Percentiles rank a stretch among this genome's conserved stretches.
Conservation (phyloP, 92 coral and sea anemone species). For the Zoanthus gigantus region DNA sequence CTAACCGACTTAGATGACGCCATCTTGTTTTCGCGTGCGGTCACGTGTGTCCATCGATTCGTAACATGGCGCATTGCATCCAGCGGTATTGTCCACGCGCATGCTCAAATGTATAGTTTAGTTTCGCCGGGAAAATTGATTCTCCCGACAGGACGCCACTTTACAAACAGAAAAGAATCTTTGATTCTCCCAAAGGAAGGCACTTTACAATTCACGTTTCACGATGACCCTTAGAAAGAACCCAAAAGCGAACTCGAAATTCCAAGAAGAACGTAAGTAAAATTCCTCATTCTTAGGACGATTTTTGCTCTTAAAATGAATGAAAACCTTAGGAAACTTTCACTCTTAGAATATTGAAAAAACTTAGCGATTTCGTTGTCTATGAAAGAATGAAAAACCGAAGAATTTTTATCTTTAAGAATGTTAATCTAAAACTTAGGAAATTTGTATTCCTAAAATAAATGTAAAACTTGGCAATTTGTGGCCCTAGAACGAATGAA, state of each 20-base stretch:
- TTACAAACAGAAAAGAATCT: too few species aligned
- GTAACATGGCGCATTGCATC: background rate
- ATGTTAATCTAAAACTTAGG: background rate
- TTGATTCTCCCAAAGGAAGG: too few species aligned
- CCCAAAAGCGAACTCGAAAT: constrained; percentile 20
- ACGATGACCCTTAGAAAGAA: constrained; percentile 6
- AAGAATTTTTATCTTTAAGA: constrained; percentile 3
- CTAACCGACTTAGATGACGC: constrained; percentile 1
- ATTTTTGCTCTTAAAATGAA: constrained; percentile 10
- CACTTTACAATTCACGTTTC: background rate
- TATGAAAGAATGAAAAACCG: constrained; percentile 3
- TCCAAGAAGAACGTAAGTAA: constrained; percentile 23
- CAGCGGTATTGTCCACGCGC: background rate
- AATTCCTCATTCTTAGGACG: background rate
- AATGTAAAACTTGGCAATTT: constrained; percentile 2
- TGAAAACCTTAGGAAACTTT: background rate
- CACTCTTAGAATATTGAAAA: background rate
- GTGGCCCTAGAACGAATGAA: background rate
- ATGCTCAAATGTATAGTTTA: constrained; percentile 5
- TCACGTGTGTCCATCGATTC: background rate
- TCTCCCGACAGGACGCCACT: background rate
- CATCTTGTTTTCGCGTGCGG: constrained; percentile 8
- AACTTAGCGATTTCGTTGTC: background rate
- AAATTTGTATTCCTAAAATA: constrained; percentile 3
- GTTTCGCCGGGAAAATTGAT: background rate